Percentiles rank a stretch among this genome's conserved stretches.
Conservation (phyloP, 2,797 vertebrate genomes). For the Premnoplex brunnescens region DNA sequence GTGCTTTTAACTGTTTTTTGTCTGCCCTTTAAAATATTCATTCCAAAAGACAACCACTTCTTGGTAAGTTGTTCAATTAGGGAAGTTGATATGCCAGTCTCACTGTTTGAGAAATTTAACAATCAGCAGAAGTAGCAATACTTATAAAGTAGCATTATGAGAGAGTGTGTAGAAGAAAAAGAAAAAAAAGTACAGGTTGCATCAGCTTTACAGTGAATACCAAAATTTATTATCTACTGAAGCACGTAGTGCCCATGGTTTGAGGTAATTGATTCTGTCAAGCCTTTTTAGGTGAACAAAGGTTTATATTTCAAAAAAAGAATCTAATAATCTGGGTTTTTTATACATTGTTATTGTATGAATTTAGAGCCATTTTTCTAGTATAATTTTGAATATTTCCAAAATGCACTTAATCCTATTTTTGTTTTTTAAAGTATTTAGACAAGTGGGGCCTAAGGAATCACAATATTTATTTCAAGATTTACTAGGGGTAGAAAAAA, state of each 20-base stretch:
- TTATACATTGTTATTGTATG: background rate
- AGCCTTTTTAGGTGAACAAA: background rate
- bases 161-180: background rate
- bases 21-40: background rate
- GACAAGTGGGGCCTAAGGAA: background rate
- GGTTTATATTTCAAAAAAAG: background rate
- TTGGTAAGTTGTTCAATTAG: background rate
- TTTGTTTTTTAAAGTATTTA: background rate
- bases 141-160: background rate
- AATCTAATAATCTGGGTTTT: background rate
- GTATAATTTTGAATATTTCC: background rate
- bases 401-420: background rate
- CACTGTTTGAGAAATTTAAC: background rate
- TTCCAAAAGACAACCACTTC: background rate
- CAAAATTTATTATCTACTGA: background rate
- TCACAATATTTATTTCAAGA: background rate
- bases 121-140: background rate
- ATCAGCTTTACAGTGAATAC: background rate
- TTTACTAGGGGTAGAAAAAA: background rate
- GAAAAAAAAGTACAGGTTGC: background rate
- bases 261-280: background rate
- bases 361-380: background rate
- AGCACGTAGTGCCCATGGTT: background rate
- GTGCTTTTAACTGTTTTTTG: background rate
- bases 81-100: background rate